Evolutionary conservation across 1,140 invertebrate genomes (phyloP).

Genomic region (Zophobas atratus): DNA sequence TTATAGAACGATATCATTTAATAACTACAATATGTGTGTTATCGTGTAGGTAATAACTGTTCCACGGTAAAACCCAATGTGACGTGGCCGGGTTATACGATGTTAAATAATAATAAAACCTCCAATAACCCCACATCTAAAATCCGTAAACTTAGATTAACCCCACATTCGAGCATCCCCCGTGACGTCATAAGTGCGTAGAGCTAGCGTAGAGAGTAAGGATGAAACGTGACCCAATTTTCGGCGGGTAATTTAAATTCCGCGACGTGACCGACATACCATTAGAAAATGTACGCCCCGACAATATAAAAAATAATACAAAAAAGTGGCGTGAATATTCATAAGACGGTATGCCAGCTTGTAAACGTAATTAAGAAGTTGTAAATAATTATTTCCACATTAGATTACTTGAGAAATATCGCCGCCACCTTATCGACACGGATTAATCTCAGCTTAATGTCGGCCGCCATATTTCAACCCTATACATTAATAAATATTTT

Average conservation of each 20-base stretch:
- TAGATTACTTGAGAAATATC: slow-evolving; percentile 22
- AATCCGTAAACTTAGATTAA: no score
- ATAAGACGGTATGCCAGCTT: background rate
- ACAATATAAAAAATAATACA: background rate
- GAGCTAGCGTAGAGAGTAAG: no score
- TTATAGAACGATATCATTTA: no score
- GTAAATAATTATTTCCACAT: slow-evolving; percentile 38
- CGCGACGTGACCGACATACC: background rate
- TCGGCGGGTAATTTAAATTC: slow-evolving; percentile 24
- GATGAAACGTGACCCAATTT: slow-evolving; percentile 20
- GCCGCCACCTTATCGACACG: slow-evolving; percentile 15
- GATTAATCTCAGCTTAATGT: background rate
- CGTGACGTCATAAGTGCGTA: no score
- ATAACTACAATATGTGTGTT: no score
- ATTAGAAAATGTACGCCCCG: background rate
- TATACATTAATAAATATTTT: slow-evolving; percentile 31
- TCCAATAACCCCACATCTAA: no score
- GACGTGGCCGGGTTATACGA: no score
- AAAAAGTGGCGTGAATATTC: slow-evolving; percentile 23
- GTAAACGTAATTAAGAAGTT: slow-evolving; percentile 22
- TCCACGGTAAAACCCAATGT: no score
- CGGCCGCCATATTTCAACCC: slow-evolving; percentile 21
- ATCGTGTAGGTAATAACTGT: no score
- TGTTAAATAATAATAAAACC: no score
- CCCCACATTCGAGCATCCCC: no score